Conservation (phyloP, 2,797 vertebrate species). For the Ispidina lecontei region DNA sequence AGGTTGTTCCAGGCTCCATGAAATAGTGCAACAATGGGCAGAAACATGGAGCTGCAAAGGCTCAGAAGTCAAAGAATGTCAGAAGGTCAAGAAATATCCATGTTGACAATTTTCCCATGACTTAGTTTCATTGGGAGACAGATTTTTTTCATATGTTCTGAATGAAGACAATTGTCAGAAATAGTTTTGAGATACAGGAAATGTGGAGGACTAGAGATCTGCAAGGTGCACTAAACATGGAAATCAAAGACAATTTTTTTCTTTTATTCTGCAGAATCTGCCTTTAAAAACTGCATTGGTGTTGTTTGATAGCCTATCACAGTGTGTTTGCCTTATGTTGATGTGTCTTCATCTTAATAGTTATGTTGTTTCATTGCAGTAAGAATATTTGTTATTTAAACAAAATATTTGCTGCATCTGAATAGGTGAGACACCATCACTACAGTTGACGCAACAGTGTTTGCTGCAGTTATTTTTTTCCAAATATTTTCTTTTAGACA, state of each 20-base stretch:
- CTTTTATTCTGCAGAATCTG: background rate
- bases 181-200: background rate
- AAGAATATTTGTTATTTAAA: background rate
- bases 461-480: conserved; percentile 1
- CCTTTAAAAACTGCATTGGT: background rate
- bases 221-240: background rate
- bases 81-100: background rate
- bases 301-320: background rate
- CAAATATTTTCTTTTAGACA: background rate
- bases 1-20: background rate
- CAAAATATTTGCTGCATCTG: background rate
- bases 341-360: background rate
- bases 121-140: background rate
- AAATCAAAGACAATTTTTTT: background rate
- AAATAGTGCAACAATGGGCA: background rate
- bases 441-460: background rate
- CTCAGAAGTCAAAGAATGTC: background rate
- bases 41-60: background rate
- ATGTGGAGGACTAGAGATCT: background rate
- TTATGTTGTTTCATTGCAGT: conserved; percentile 13
- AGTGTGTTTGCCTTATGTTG: background rate
- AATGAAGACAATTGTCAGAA: background rate
- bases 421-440: background rate
- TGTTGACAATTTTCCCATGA: background rate
- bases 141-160: background rate